These are phyloP conservation scores for Climacteris rufus DNA, from an alignment of 2,113 vertebrate species.

Conservation along the genomic window DNA sequence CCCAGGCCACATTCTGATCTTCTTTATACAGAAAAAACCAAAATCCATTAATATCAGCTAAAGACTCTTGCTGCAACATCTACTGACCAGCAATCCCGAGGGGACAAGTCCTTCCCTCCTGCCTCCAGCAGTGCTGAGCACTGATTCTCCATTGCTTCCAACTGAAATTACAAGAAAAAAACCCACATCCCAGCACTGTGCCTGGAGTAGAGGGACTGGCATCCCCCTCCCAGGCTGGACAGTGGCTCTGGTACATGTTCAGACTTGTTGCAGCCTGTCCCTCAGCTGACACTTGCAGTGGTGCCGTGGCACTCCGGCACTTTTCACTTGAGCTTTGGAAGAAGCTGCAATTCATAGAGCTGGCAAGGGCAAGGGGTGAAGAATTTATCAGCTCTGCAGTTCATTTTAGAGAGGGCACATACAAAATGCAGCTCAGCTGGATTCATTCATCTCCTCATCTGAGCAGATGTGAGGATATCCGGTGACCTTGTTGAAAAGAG, in stretches of 20 bases:
- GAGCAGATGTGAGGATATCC: slow-evolving; percentile 18
- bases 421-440: slow-evolving; percentile 8
- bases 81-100: neutral
- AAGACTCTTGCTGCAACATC: neutral
- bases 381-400: slow-evolving; percentile 1
- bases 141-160: neutral
- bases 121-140: neutral
- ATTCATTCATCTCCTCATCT: slow-evolving; percentile 15
- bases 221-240: neutral
- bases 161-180: neutral
- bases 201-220: neutral
- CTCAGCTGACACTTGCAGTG: neutral
- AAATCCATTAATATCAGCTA: neutral
- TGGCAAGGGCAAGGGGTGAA: neutral
- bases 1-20: slow-evolving; percentile 3
- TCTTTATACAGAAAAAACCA: neutral
- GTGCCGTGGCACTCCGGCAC: neutral
- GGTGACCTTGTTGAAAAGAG: slow-evolving; percentile 34
- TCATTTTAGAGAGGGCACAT: slow-evolving; percentile 10
- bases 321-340: neutral
- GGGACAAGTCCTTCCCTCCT: neutral
- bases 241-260: neutral
- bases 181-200: neutral
- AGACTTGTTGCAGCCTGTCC: neutral
- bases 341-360: neutral